Evolutionary conservation across 2,888 invertebrate species (phyloP).

Genomic region (Atherix ibis): DNA sequence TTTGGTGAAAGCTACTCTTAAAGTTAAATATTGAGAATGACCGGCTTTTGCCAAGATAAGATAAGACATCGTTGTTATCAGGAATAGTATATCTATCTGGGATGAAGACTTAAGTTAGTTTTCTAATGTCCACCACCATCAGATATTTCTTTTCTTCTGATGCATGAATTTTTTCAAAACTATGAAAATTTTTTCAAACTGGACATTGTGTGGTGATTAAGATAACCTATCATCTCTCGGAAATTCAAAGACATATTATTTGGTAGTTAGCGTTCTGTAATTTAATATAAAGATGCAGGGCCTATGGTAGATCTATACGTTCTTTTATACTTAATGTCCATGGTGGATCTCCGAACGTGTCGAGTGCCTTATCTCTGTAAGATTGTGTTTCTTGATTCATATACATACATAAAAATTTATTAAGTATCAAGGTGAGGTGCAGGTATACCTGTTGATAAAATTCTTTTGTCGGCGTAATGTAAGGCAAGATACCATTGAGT

Average conservation of each 20-base stretch:
- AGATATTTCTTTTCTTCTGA: neutral
- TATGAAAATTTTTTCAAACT: neutral
- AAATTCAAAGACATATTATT: too few relatives aligned
- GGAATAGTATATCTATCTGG: neutral
- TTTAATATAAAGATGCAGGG: slow-evolving; percentile 4
- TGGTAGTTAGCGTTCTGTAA: slow-evolving; percentile 5
- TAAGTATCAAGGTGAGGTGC: slow-evolving; percentile 4
- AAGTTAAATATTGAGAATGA: slow-evolving; percentile 1
- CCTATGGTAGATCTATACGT: slow-evolving; percentile 5
- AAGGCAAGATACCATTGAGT: slow-evolving; percentile 7
- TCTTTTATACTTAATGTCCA: slow-evolving; percentile 4
- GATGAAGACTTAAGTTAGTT: slow-evolving; percentile 1
- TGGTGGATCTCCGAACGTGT: slow-evolving; percentile 6
- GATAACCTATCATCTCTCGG: too few relatives aligned
- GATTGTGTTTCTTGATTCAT: neutral
- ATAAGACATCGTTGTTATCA: slow-evolving; percentile 1
- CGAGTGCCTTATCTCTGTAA: slow-evolving; percentile 5
- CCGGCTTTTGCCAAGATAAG: neutral
- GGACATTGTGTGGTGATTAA: neutral
- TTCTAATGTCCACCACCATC: neutral
- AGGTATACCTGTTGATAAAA: slow-evolving; percentile 7
- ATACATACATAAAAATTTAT: slow-evolving; percentile 5
- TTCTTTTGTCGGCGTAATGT: slow-evolving; percentile 9
- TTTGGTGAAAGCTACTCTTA: slow-evolving; percentile 4
- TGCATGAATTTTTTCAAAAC: neutral